Percentiles rank a stretch among this genome's conserved stretches.
Conservation (phyloP, 2,797 vertebrate genomes). For the Coluber constrictor region DNA sequence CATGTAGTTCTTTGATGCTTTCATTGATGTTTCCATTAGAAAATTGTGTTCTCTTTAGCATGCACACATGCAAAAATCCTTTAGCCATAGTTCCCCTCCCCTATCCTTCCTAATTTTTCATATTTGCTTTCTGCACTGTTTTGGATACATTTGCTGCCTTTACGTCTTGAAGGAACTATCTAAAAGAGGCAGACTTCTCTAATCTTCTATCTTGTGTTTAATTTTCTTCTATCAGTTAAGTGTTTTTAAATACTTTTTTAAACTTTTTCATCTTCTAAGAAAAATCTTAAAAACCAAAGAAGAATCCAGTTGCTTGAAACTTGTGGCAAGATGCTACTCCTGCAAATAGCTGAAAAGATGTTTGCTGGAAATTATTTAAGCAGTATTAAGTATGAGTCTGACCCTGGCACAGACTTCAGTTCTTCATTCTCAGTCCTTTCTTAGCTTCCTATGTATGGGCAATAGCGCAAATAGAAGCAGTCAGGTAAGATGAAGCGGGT, state of each 20-base stretch:
- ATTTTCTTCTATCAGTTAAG: constrained; percentile 12
- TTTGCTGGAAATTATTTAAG: constrained; percentile 62
- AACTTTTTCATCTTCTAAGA: background rate
- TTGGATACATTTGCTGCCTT: accelerated
- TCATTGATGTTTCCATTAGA: constrained; percentile 39
- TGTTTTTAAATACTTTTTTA: constrained; percentile 19
- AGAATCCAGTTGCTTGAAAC: constrained; percentile 58
- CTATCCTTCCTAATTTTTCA: constrained; percentile 3
- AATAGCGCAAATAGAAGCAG: background rate
- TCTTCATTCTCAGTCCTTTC: background rate
- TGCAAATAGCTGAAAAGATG: constrained; percentile 55
- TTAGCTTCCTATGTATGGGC: background rate
- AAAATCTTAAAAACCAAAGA: constrained; percentile 42
- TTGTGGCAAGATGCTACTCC: constrained; percentile 68
- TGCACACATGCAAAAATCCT: background rate
- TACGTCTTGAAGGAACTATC: constrained; percentile 35
- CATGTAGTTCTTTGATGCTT: constrained; percentile 45
- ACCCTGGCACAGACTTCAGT: background rate
- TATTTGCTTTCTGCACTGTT: constrained; percentile 6
- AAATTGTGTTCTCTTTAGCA: background rate
- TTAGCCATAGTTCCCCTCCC: constrained; percentile 7
- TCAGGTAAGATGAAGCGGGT: background rate
- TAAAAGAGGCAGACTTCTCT: constrained; percentile 29
- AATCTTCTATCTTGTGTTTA: background rate
- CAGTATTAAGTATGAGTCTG: constrained; percentile 29